A percentile compares a stretch with the other conserved stretches of the same genome.
These are phyloP conservation scores for Halisarca cf. caerulea DNA, from an alignment of 37 sponge, comb jelly and placozoan genomes.

Conservation along the genomic window DNA sequence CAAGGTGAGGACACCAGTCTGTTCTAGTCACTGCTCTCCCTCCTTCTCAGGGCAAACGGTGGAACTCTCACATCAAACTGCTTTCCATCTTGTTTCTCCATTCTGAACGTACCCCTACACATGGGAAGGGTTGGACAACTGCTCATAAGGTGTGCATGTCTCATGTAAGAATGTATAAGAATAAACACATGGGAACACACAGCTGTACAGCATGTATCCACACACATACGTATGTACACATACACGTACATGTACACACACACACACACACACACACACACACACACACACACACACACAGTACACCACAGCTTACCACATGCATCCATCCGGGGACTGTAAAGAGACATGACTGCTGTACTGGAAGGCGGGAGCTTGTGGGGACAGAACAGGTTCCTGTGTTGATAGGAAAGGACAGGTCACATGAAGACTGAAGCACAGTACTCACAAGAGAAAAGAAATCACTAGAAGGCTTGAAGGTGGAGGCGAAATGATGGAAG, in stretches of 20 bases:
- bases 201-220: too few species aligned
- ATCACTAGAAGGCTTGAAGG: too few species aligned
- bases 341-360: constrained; percentile 93
- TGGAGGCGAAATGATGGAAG: too few species aligned
- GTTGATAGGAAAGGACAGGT: not conserved
- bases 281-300: too few species aligned
- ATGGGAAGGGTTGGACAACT: not conserved
- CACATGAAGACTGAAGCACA: too few species aligned
- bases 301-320: constrained; percentile 96
- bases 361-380: constrained; percentile 85
- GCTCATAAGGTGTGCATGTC: not conserved
- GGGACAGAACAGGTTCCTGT: constrained; percentile 83
- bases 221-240: too few species aligned
- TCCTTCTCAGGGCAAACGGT: constrained; percentile 77
- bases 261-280: too few species aligned
- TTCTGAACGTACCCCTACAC: constrained; percentile 89
- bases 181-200: too few species aligned
- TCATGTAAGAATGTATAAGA: too few species aligned
- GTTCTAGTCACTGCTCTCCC: constrained; percentile 16
- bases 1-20: too few species aligned
- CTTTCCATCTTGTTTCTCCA: constrained; percentile 77
- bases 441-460: too few species aligned
- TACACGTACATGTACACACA: too few species aligned
- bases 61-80: constrained; percentile 86
- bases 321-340: constrained; percentile 81